phyloP scores from a whole-genome alignment of 1,140 invertebrate genomes.

The Caerostris extrusa region DNA sequence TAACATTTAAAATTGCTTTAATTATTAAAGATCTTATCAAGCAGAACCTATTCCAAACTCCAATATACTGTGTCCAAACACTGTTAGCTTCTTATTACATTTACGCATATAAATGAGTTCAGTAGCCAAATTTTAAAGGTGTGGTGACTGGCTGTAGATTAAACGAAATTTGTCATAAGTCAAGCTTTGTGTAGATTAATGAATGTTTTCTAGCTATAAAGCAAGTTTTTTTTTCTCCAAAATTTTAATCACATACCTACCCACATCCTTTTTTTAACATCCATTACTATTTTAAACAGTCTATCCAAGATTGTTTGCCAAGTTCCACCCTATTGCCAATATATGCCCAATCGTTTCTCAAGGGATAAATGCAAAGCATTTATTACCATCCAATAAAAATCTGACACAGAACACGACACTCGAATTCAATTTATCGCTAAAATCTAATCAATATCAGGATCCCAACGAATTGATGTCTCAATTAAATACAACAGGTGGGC shows the following conservation, averaged over 20 bases:
- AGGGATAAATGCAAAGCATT: background rate
- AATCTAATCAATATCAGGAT: conserved; percentile 59
- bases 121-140: background rate
- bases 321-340: background rate
- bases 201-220: background rate
- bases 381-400: conserved; percentile 11
- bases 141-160: background rate
- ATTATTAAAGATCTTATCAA: background rate
- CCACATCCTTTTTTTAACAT: background rate
- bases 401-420: conserved; percentile 47
- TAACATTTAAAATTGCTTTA: background rate
- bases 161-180: background rate
- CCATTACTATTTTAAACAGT: background rate
- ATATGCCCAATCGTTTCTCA: background rate
- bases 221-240: background rate
- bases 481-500: conserved; percentile 28
- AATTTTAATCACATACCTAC: background rate
- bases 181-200: background rate
- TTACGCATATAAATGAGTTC: background rate
- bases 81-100: background rate
- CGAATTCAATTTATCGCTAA: conserved; percentile 62
- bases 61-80: background rate
- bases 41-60: background rate
- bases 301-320: background rate
- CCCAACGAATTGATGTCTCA: conserved; percentile 35